Conservation (phyloP, 1,140 invertebrate species). For the Plutomurus gul region DNA sequence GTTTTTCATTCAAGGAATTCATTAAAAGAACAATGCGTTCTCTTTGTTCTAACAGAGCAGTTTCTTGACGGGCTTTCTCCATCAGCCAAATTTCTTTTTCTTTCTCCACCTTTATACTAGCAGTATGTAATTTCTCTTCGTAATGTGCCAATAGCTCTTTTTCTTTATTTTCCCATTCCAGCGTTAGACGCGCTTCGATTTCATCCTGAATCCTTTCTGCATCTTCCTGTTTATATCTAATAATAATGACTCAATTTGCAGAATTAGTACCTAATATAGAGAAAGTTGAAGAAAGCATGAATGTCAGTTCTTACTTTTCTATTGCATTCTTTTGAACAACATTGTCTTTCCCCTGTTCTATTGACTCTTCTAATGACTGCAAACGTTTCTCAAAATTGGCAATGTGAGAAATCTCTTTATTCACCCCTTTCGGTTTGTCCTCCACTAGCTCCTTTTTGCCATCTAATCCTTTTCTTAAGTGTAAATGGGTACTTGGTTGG, state of each 20-base stretch:
- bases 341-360: too few species aligned
- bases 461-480: background rate
- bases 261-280: too few species aligned
- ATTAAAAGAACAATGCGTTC: background rate
- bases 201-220: constrained; percentile 38
- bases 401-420: constrained; percentile 14
- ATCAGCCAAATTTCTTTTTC: constrained; percentile 44
- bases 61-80: constrained; percentile 39
- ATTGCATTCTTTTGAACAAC: too few species aligned
- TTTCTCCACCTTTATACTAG: constrained; percentile 20
- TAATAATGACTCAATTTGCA: background rate
- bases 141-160: constrained; percentile 45
- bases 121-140: constrained; percentile 33
- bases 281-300: too few species aligned
- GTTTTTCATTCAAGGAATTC: background rate
- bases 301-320: too few species aligned
- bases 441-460: constrained; percentile 1
- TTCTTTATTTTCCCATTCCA: constrained; percentile 45
- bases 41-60: constrained; percentile 23
- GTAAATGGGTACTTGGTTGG: background rate
- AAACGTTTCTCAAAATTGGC: background rate
- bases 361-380: too few species aligned
- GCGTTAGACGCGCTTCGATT: constrained; percentile 46
- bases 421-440: background rate
- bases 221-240: constrained; percentile 49